Base-by-base conservation (phyloP, 2,113 vertebrate genomes). In the Zeus faber region DNA sequence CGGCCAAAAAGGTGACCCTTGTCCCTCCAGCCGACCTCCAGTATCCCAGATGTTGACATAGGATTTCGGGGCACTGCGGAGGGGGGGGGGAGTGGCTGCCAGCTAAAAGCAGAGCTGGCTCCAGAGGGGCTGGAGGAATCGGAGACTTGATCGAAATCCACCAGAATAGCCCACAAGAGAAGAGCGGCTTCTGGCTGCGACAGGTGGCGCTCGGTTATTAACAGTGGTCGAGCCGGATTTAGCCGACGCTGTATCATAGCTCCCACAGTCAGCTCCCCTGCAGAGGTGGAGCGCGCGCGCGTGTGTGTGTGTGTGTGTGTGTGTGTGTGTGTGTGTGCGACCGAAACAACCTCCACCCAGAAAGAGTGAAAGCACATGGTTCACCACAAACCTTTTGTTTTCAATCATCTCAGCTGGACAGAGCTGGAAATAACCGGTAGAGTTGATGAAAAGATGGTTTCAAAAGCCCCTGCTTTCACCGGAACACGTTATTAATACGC, bases 71-170 rank as follows among this genome's bases (percentile, higher is more conserved):
- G 41, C 41, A 35, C 49, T n/a, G n/a, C 63, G 9, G 11, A 35
- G 22, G n/a, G 10, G 25, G n/a, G 25, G 57, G 58, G 8, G 13
- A n/a, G 8, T 18, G 17, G 40, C 20, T 21, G 8, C 62, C 67
- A 66, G 72, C 61, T 74, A 80, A 84, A 83, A 83, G 45, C 70
- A 70, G 58, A 56, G 14, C 17, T 1, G 81, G 69, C 85, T 78
- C 79, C 82, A 65, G 37, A 6, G 52, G 63, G 81, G 66, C 74
- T 51, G 58, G 43, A 71, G 58, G 82, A 89, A 85, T 81, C 61
- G 47, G 75, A 85, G 77, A 78, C 82, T 70, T 77, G 81, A 75
- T 80, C 46, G 74, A 87, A 85, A 82, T 83, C 67, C 64, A 86
- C 85, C 70, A 87, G 81, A 88, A 89, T 87, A 87, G 82, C 69